Conservation (phyloP, 2,113 vertebrate species). For the Proterorhinus semilunaris region DNA sequence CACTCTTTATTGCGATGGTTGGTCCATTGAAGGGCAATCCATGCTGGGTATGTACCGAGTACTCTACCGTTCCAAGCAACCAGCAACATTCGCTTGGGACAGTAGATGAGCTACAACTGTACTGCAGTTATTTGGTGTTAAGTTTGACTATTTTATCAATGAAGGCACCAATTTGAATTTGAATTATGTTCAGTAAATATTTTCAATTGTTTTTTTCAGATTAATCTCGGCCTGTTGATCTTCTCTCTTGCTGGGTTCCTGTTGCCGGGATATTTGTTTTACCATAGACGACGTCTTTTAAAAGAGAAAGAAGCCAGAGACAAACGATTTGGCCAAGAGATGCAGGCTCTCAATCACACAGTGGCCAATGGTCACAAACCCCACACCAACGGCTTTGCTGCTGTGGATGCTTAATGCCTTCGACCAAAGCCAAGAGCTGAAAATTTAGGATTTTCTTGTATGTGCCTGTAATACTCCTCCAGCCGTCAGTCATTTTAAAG, state of each 20-base stretch:
- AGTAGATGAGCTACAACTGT: background rate
- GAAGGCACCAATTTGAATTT: background rate
- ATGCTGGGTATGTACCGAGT: constrained; percentile 78
- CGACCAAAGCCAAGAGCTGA: background rate
- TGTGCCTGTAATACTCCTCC: constrained; percentile 30
- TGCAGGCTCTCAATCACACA: constrained; percentile 48
- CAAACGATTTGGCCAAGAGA: constrained; percentile 43
- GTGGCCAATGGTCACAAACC: constrained; percentile 63
- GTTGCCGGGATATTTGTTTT: constrained; percentile 82
- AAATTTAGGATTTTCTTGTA: constrained; percentile 16
- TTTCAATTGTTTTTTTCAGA: constrained; percentile 52
- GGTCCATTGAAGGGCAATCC: constrained; percentile 78
- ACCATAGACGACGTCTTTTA: constrained; percentile 70
- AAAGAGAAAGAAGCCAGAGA: constrained; percentile 50
- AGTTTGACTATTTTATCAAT: background rate
- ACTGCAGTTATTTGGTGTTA: background rate
- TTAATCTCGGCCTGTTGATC: constrained; percentile 79
- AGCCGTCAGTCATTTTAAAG: constrained; percentile 2
- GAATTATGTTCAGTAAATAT: background rate
- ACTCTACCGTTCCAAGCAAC: background rate
- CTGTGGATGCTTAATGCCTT: constrained; percentile 52
- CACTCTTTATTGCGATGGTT: constrained; percentile 84
- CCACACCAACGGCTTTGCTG: constrained; percentile 61
- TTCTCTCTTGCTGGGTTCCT: constrained; percentile 81
- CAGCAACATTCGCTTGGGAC: background rate